phyloP scores from a whole-genome alignment of 1,140 invertebrate species.

The silkworm (Bombyx mori) region DNA sequence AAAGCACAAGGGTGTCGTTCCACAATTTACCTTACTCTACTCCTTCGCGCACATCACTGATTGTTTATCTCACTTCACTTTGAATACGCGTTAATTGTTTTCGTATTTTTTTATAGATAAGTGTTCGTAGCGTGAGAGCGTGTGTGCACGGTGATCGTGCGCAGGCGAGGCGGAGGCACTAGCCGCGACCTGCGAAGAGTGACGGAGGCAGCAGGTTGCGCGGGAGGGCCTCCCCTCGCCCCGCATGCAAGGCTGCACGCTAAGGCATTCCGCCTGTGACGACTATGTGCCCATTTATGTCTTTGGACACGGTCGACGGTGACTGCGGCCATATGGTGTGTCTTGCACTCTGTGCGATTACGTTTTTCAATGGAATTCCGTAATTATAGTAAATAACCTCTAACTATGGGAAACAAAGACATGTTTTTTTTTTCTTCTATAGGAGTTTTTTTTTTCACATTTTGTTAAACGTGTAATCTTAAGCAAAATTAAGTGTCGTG shows the following conservation, averaged over 20 bases:
- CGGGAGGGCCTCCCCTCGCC: constrained; percentile 9
- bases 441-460: not conserved
- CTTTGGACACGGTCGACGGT: constrained; percentile 61
- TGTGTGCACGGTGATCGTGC: constrained; percentile 32
- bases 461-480: too few relatives aligned
- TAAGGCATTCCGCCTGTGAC: constrained; percentile 63
- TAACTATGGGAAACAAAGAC: constrained; percentile 34
- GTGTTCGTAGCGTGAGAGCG: constrained; percentile 16
- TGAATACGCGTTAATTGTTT: constrained; percentile 28
- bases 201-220: constrained; percentile 51
- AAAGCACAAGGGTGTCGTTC: constrained; percentile 10
- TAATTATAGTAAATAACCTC: constrained; percentile 35
- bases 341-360: constrained; percentile 30
- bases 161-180: constrained; percentile 50
- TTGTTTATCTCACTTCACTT: constrained; percentile 39
- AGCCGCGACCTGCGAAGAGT: constrained; percentile 41
- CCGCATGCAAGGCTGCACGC: constrained; percentile 42
- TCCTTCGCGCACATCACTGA: constrained; percentile 31
- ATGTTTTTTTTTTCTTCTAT: not conserved
- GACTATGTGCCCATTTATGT: constrained; percentile 67
- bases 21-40: constrained; percentile 35
- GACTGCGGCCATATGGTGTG: constrained; percentile 58
- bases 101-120: constrained; percentile 19
- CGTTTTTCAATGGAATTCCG: constrained; percentile 40
- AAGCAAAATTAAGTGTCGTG: too few relatives aligned